phyloP scores from a whole-genome alignment of 92 coral and sea anemone species.

The Porites rus region DNA sequence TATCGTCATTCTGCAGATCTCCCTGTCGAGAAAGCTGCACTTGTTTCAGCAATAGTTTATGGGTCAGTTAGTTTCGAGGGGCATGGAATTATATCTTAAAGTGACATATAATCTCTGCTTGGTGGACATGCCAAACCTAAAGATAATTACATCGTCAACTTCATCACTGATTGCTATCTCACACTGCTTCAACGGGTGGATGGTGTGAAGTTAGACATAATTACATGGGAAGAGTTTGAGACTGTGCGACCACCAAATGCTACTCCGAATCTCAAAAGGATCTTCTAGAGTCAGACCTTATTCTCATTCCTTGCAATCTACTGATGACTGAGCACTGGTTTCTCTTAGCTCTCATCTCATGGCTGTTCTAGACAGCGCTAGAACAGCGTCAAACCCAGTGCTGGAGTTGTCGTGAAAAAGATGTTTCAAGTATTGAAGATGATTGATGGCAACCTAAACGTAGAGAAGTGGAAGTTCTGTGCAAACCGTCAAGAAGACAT shows the following conservation, averaged over 20 bases:
- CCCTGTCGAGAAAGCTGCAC: too few species aligned
- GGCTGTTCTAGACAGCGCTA: slow-evolving; percentile 43
- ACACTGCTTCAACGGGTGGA: slow-evolving; percentile 29
- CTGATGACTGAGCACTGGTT: slow-evolving; percentile 54
- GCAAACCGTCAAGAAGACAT: neutral
- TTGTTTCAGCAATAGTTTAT: too few species aligned
- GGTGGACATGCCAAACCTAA: slow-evolving; percentile 51
- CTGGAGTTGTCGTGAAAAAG: neutral
- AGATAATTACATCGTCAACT: slow-evolving; percentile 55
- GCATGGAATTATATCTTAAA: neutral
- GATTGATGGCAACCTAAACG: neutral
- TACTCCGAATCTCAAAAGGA: slow-evolving; percentile 12
- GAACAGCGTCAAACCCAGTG: neutral
- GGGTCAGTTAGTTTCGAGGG: neutral
- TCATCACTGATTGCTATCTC: slow-evolving; percentile 46
- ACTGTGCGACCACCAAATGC: slow-evolving; percentile 21
- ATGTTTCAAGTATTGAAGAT: neutral
- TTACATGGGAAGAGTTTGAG: slow-evolving; percentile 65
- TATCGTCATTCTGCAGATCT: too few species aligned
- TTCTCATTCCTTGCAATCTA: slow-evolving; percentile 58
- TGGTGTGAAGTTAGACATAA: neutral
- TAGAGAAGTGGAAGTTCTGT: neutral
- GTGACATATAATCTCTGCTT: slow-evolving; percentile 43
- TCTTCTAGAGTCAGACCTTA: slow-evolving; percentile 36
- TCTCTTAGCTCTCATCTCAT: slow-evolving; percentile 43